Evolutionary conservation across 2,797 vertebrate genomes (phyloP).

Genomic region (Syncerus caffer): DNA sequence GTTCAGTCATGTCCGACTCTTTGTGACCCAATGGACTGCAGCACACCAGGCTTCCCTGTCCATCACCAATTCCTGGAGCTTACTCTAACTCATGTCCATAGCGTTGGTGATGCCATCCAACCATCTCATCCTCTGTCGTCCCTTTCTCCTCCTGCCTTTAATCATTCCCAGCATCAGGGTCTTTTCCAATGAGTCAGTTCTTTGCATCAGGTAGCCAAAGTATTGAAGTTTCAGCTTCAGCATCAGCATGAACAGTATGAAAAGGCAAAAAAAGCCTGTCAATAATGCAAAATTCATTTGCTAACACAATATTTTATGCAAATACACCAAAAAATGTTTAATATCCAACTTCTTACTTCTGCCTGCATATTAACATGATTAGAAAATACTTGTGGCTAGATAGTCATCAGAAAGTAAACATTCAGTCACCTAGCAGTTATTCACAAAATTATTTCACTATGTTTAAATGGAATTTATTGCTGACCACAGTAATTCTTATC

Average conservation of each 20-base stretch:
- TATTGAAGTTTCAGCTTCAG: background rate
- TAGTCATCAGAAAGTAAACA: slow-evolving; percentile 68
- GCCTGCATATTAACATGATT: slow-evolving; percentile 54
- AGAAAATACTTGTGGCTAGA: slow-evolving; percentile 70
- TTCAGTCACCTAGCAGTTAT: slow-evolving; percentile 58
- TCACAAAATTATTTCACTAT: slow-evolving; percentile 39
- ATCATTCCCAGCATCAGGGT: background rate
- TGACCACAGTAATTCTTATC: slow-evolving; percentile 20
- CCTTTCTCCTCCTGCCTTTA: background rate
- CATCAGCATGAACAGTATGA: background rate
- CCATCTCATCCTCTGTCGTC: background rate
- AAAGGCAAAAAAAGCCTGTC: slow-evolving; percentile 24
- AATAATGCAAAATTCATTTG: slow-evolving; percentile 56
- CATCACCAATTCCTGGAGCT: background rate
- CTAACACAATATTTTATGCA: slow-evolving; percentile 69
- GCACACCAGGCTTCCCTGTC: background rate
- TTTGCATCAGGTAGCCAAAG: background rate
- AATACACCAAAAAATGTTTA: slow-evolving; percentile 62
- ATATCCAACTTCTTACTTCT: slow-evolving; percentile 36
- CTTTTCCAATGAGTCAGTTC: background rate
- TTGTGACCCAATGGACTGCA: background rate
- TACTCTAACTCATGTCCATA: background rate
- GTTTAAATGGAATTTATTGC: slow-evolving; percentile 48
- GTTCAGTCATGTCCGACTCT: background rate
- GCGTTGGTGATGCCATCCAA: background rate